phyloP scores from a whole-genome alignment of 1,140 invertebrate genomes.

The Popillia japonica region DNA sequence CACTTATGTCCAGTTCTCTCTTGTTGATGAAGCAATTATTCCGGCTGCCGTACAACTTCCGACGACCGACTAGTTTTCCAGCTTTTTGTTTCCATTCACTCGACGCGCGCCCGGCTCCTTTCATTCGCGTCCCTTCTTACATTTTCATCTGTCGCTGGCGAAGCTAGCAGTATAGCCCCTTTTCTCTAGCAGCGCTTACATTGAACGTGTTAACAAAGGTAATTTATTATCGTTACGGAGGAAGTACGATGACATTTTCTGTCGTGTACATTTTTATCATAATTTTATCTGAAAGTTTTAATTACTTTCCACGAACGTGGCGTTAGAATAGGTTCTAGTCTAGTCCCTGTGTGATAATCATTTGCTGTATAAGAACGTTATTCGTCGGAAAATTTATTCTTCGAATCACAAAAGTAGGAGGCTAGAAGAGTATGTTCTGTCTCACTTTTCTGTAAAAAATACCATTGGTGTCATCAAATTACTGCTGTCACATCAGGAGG shows the following conservation, averaged over 20 bases:
- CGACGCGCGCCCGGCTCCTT: background rate
- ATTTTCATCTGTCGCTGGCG: background rate
- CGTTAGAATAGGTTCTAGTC: background rate
- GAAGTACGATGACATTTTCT: background rate
- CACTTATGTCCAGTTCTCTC: conserved; percentile 5
- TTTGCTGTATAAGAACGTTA: no score
- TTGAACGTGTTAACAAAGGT: conserved; percentile 18
- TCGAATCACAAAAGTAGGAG: no score
- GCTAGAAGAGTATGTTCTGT: no score
- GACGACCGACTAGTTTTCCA: background rate
- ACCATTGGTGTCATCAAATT: no score
- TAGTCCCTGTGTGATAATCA: no score
- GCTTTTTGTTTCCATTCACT: background rate
- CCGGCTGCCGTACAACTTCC: background rate
- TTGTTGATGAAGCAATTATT: conserved; percentile 5
- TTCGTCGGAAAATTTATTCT: no score
- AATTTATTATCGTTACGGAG: conserved; percentile 8
- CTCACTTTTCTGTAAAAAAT: no score
- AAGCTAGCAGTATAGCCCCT: background rate
- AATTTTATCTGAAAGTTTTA: conserved; percentile 10
- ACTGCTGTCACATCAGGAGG: no score
- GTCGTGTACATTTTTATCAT: conserved; percentile 7
- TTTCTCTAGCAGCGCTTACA: background rate
- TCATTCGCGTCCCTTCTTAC: background rate
- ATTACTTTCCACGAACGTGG: background rate